Evolutionary conservation across 1,140 invertebrate species (phyloP).

Genomic region (Pachyrhynchus sulphureomaculatus): DNA sequence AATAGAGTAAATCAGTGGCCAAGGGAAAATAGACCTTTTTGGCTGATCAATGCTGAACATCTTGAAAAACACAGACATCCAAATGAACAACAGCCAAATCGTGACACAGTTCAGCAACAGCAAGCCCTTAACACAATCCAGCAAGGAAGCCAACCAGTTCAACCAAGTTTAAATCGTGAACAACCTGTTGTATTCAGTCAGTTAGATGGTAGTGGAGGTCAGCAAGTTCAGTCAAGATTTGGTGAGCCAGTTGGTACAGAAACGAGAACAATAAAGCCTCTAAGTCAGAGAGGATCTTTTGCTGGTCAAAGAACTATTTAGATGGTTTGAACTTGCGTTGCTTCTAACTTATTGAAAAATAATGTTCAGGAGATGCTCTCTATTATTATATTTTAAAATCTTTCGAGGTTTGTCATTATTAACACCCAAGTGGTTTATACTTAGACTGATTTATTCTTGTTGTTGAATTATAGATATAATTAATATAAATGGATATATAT

Average conservation of each 20-base stretch:
- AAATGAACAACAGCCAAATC: constrained; percentile 7
- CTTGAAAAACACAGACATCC: constrained; percentile 48
- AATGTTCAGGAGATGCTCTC: no score
- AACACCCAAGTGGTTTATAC: no score
- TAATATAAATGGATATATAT: no score
- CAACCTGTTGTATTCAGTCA: no score
- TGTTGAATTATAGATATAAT: no score
- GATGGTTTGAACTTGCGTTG: no score
- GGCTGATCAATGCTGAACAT: constrained; percentile 57
- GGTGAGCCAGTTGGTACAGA: neutral
- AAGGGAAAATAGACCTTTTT: constrained; percentile 58
- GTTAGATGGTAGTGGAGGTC: neutral
- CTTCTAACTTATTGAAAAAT: no score
- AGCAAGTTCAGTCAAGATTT: neutral
- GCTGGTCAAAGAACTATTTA: neutral
- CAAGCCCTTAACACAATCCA: neutral
- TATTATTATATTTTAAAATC: no score
- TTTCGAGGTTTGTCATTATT: no score
- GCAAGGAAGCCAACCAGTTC: neutral
- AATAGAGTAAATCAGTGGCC: constrained; percentile 56
- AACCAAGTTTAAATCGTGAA: no score
- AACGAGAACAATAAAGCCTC: constrained; percentile 2
- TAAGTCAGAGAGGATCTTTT: constrained; percentile 2
- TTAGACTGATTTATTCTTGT: no score
- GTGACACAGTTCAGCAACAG: neutral